Evolutionary conservation across 2,888 invertebrate genomes (phyloP).

Genomic region (Cryptosula pallasiana): DNA sequence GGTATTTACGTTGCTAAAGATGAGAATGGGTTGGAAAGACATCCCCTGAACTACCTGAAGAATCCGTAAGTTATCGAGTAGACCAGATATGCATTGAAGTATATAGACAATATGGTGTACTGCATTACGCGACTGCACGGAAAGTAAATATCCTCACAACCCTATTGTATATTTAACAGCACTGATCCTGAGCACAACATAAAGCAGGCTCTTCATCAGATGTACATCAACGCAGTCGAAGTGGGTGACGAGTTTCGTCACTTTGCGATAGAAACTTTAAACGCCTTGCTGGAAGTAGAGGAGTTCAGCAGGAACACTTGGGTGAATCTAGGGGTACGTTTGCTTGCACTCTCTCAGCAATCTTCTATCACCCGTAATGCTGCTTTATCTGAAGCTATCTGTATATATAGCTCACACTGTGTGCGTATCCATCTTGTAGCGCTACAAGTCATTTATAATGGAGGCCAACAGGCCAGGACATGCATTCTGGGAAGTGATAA

Average conservation of each 20-base stretch:
- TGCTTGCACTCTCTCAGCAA: too few species aligned
- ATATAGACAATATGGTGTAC: too few species aligned
- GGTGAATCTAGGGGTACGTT: not conserved
- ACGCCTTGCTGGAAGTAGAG: not conserved
- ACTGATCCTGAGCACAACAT: constrained; percentile 4
- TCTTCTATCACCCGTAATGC: too few species aligned
- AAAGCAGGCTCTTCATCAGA: not conserved
- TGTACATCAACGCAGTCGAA: constrained; percentile 17
- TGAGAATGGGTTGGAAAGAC: constrained; percentile 1
- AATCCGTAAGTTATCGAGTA: not conserved
- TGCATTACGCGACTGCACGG: too few species aligned
- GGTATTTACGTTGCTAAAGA: constrained; percentile 17
- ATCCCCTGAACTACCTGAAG: not conserved
- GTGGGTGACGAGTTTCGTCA: constrained; percentile 11
- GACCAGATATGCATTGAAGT: too few species aligned
- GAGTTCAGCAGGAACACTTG: constrained; percentile 2
- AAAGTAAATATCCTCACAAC: too few species aligned
- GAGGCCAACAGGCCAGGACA: constrained; percentile 1
- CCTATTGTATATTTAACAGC: not conserved
- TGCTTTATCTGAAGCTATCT: too few species aligned
- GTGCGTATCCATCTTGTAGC: too few species aligned
- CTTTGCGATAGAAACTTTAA: not conserved
- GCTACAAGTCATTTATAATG: not conserved
- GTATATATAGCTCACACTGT: too few species aligned
- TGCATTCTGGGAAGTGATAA: not conserved